Conservation (phyloP, 1,140 invertebrate species). For the Leptonema lineaticorne region DNA sequence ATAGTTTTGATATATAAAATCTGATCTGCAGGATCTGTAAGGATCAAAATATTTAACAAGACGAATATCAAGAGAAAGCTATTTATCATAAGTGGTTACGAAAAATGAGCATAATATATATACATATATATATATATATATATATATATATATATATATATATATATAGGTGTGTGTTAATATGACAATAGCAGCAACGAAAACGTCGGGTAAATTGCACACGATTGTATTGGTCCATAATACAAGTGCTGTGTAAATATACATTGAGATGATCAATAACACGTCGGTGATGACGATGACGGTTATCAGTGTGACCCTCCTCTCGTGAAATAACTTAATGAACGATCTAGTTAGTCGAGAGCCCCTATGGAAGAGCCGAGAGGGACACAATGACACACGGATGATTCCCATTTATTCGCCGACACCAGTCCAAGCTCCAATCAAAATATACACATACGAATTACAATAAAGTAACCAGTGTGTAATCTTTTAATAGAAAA, state of each 20-base stretch:
- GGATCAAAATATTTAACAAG: no score
- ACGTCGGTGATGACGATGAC: conserved; percentile 1
- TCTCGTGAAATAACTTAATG: conserved; percentile 16
- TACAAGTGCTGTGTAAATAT: conserved; percentile 9
- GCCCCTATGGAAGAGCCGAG: conserved; percentile 19
- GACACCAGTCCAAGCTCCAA: conserved; percentile 33
- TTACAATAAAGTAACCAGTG: conserved; percentile 22
- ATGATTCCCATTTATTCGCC: conserved; percentile 39
- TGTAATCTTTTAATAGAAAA: conserved; percentile 23
- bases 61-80: no score
- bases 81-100: not conserved
- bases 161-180: not conserved
- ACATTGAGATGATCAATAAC: conserved; percentile 6
- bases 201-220: not conserved
- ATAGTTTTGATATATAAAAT: no score
- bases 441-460: conserved; percentile 37
- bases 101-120: not conserved
- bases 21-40: no score
- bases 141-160: not conserved
- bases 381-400: conserved; percentile 25
- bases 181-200: no score
- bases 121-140: not conserved
- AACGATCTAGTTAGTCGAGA: conserved; percentile 26
- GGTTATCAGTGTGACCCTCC: conserved; percentile 26
- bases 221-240: not conserved